Percentiles rank a stretch among this genome's conserved stretches.
phyloP scores from a whole-genome alignment of 2,888 invertebrate genomes.

The Fabriciana adippe region DNA sequence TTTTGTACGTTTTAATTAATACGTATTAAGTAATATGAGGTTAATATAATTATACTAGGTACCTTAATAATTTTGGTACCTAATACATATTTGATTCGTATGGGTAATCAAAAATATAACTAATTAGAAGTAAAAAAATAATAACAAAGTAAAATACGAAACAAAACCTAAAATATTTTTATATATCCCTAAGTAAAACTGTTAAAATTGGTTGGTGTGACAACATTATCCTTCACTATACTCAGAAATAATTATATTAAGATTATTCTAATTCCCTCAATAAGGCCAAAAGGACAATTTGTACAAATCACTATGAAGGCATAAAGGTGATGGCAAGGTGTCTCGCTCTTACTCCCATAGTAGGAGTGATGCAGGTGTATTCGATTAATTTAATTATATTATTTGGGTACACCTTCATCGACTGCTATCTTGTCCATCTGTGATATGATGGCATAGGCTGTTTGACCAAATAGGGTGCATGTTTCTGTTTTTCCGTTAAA shows the following conservation, averaged over 20 bases:
- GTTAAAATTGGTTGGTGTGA: conserved; percentile 3
- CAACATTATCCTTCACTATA: conserved; percentile 2
- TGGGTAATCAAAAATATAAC: too few species aligned
- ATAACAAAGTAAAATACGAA: neutral
- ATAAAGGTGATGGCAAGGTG: conserved; percentile 48
- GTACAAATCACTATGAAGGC: conserved; percentile 32
- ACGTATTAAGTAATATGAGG: neutral
- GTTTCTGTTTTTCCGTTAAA: conserved; percentile 12
- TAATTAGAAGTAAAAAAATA: too few species aligned
- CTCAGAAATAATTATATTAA: conserved; percentile 6
- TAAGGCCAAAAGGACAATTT: conserved; percentile 1
- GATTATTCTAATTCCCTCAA: conserved; percentile 12
- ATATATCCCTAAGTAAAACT: neutral
- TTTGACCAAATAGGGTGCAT: conserved; percentile 49
- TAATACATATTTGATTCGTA: too few species aligned
- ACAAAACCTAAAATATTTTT: neutral
- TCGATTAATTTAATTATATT: conserved; percentile 72
- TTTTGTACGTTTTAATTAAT: neutral
- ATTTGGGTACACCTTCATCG: conserved; percentile 54
- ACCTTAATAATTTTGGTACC: neutral
- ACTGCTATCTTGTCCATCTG: conserved; percentile 56
- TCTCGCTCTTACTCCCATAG: conserved; percentile 47
- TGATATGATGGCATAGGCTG: conserved; percentile 43
- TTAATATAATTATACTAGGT: neutral
- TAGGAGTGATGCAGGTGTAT: conserved; percentile 57